Conservation (phyloP, 2,113 vertebrate genomes). For the Boleophthalmus pectinirostris region DNA sequence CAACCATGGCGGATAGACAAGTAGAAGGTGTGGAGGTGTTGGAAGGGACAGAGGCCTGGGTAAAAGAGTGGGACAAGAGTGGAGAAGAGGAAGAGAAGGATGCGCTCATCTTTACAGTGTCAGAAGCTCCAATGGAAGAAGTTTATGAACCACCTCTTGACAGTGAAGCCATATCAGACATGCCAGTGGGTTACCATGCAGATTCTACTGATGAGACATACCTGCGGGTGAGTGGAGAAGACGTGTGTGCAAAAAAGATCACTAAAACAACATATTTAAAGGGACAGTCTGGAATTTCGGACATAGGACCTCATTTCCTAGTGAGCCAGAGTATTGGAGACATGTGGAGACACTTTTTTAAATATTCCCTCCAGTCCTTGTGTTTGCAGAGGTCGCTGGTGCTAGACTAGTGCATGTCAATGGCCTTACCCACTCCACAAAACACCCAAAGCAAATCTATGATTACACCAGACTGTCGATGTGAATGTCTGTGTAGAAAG, state of each 20-base stretch:
- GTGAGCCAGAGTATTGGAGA: no score
- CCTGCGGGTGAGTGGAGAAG: conserved; percentile 81
- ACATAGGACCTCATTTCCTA: no score
- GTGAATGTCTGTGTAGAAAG: no score
- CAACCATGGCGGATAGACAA: conserved; percentile 15
- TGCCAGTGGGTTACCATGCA: conserved; percentile 79
- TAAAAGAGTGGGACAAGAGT: conserved; percentile 33
- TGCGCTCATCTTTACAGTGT: conserved; percentile 75
- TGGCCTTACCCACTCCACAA: no score
- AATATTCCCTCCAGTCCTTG: no score
- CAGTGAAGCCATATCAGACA: conserved; percentile 55
- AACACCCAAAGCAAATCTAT: no score
- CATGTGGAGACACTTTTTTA: no score
- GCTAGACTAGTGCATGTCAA: no score
- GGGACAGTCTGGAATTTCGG: no score
- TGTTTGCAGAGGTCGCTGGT: no score
- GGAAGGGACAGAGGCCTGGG: conserved; percentile 2
- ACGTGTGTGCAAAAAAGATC: not conserved
- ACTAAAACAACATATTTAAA: not conserved
- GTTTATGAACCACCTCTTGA: conserved; percentile 46
- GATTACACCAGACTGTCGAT: no score
- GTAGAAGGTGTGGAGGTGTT: not conserved
- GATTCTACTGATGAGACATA: conserved; percentile 79
- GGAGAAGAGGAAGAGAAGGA: conserved; percentile 70
- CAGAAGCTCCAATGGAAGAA: conserved; percentile 60